These are phyloP conservation scores for Amblyraja radiata DNA, from an alignment of 2,797 vertebrate species.

Conservation along the genomic window DNA sequence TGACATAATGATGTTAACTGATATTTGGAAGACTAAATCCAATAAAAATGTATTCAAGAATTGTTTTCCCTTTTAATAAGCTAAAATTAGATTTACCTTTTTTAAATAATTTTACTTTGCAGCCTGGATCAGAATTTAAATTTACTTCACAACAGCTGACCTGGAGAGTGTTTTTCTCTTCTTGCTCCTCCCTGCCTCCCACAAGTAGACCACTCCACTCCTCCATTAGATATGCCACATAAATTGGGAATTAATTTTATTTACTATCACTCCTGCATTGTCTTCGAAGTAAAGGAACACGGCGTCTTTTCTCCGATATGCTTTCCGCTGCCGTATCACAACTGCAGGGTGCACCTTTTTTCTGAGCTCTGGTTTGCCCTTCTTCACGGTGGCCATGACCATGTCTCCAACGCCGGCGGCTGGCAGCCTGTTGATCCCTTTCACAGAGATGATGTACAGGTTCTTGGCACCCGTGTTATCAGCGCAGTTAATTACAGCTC, in stretches of 20 bases:
- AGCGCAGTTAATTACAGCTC: too few species aligned
- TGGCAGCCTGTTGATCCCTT: too few species aligned
- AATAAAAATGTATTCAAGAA: background rate
- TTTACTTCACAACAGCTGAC: background rate
- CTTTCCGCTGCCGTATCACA: constrained; percentile 93
- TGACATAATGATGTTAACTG: too few species aligned
- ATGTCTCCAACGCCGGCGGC: too few species aligned
- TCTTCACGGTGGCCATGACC: too few species aligned
- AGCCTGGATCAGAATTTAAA: background rate
- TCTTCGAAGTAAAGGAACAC: constrained; percentile 97
- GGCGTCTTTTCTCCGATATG: constrained; percentile 89
- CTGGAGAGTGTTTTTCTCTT: background rate
- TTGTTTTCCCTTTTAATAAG: background rate
- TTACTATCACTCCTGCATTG: constrained; percentile 93
- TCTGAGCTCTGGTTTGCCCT: too few species aligned
- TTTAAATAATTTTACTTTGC: background rate
- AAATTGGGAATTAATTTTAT: constrained; percentile 52
- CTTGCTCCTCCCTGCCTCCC: background rate
- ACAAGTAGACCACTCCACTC: background rate
- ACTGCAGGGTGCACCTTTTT: constrained; percentile 81
- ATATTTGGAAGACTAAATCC: background rate
- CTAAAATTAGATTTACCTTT: background rate
- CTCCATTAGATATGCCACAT: background rate
- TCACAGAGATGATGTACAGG: too few species aligned
- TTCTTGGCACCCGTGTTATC: too few species aligned